A percentile compares a stretch with the other conserved stretches of the same genome.
phyloP scores from a whole-genome alignment of 1,140 invertebrate genomes.

The Trichogramma pretiosum region DNA sequence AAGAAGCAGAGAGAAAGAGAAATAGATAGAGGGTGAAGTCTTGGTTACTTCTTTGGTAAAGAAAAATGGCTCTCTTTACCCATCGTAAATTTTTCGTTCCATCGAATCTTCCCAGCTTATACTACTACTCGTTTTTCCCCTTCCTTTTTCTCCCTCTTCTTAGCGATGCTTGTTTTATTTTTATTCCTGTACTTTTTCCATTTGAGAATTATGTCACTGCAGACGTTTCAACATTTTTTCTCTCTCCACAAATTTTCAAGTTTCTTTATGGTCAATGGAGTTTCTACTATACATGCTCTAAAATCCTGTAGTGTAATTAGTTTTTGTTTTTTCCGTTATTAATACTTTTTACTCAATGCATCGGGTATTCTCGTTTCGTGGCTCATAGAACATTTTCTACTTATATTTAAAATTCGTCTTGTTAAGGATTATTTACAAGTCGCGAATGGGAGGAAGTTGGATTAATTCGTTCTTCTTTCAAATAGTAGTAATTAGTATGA shows the following conservation, averaged over 20 bases:
- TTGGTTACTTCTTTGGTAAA: slow-evolving; percentile 16
- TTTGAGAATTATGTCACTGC: slow-evolving; percentile 17
- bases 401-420: too few species aligned
- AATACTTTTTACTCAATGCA: neutral
- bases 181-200: slow-evolving; percentile 13
- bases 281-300: too few species aligned
- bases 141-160: neutral
- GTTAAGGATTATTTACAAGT: too few species aligned
- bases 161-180: neutral
- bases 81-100: neutral
- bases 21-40: slow-evolving; percentile 11
- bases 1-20: slow-evolving; percentile 23
- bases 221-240: slow-evolving; percentile 13
- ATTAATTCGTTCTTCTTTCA: too few species aligned
- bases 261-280: slow-evolving; percentile 7
- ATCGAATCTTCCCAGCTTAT: slow-evolving; percentile 7
- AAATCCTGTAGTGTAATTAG: slow-evolving; percentile 12
- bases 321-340: neutral
- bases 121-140: neutral
- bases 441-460: too few species aligned
- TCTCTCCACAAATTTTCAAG: slow-evolving; percentile 7
- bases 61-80: slow-evolving; percentile 21
- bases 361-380: too few species aligned
- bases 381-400: too few species aligned
- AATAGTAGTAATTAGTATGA: too few species aligned